These are phyloP conservation scores for Drosophila cyrtoloma DNA, from an alignment of 2,888 invertebrate genomes.

Conservation along the genomic window DNA sequence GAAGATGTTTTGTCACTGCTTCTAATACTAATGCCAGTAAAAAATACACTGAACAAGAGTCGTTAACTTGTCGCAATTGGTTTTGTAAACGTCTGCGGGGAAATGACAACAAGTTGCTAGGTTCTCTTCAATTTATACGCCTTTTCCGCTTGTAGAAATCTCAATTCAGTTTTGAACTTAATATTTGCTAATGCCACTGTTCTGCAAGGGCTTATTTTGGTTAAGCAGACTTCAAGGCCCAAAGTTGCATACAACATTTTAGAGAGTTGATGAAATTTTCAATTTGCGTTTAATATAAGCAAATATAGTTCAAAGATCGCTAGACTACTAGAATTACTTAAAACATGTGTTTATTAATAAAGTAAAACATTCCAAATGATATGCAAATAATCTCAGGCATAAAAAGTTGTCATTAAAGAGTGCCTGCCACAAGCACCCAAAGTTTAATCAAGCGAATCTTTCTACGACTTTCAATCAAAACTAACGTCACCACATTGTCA, in stretches of 20 bases:
- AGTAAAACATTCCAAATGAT: neutral
- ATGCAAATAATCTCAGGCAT: neutral
- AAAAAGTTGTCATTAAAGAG: neutral
- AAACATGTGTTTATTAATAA: neutral
- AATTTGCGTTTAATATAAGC: too few species aligned
- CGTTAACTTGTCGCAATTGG: constrained; percentile 20
- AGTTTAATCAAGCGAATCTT: constrained; percentile 1
- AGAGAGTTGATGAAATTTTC: too few species aligned
- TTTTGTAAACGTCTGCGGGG: neutral
- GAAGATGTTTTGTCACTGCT: constrained; percentile 48
- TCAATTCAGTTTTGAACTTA: neutral
- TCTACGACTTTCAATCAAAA: constrained; percentile 3
- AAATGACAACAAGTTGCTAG: neutral
- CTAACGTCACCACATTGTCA: constrained; percentile 5
- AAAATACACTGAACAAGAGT: constrained; percentile 11
- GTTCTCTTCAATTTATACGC: neutral
- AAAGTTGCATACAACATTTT: neutral
- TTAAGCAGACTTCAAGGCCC: neutral
- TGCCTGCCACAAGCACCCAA: neutral
- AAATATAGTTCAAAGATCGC: too few species aligned
- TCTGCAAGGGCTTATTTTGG: neutral
- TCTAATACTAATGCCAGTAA: constrained; percentile 6
- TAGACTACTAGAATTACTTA: neutral
- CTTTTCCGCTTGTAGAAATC: neutral
- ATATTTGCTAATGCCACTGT: neutral